Conservation (phyloP, 1,140 invertebrate species). For the Drosophila subpulchrella region DNA sequence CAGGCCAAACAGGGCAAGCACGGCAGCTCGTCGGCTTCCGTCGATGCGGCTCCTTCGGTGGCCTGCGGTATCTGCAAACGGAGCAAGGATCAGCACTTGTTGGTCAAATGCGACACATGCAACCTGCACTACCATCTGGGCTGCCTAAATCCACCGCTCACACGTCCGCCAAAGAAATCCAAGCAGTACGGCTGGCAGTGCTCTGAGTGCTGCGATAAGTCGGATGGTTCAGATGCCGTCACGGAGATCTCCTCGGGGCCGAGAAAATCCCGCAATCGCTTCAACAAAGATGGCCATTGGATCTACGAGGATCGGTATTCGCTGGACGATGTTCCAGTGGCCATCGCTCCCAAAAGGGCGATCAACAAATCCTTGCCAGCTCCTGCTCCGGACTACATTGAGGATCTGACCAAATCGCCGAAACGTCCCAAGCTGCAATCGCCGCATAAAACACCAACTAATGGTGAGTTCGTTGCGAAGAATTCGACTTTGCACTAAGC, state of each 20-base stretch:
- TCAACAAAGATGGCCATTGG: constrained; percentile 88
- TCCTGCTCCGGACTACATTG: constrained; percentile 21
- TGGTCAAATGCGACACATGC: constrained; percentile 98
- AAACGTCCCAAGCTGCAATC: constrained; percentile 61
- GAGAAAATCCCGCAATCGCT: constrained; percentile 90
- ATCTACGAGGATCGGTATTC: constrained; percentile 70
- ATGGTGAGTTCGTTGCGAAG: constrained; percentile 38
- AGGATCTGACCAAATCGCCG: constrained; percentile 62
- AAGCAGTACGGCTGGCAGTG: constrained; percentile 97
- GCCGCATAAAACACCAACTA: constrained; percentile 63
- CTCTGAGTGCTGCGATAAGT: constrained; percentile 95
- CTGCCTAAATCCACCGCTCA: constrained; percentile 96
- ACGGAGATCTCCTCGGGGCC: constrained; percentile 91
- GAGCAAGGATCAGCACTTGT: constrained; percentile 92
- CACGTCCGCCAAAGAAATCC: constrained; percentile 96
- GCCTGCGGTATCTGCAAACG: constrained; percentile 92
- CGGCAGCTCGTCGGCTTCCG: constrained; percentile 19
- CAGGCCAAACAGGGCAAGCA: constrained; percentile 60
- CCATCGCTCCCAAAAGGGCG: constrained; percentile 27
- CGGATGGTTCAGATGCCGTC: constrained; percentile 91
- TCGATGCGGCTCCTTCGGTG: constrained; percentile 50
- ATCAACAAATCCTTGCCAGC: constrained; percentile 63
- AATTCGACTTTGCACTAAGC: background rate
- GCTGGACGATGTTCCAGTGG: constrained; percentile 58
- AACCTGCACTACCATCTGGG: constrained; percentile 96